A percentile compares a stretch with the other conserved stretches of the same genome.
Conservation (phyloP, 1,140 invertebrate genomes). For the Procambarus virginalis region DNA sequence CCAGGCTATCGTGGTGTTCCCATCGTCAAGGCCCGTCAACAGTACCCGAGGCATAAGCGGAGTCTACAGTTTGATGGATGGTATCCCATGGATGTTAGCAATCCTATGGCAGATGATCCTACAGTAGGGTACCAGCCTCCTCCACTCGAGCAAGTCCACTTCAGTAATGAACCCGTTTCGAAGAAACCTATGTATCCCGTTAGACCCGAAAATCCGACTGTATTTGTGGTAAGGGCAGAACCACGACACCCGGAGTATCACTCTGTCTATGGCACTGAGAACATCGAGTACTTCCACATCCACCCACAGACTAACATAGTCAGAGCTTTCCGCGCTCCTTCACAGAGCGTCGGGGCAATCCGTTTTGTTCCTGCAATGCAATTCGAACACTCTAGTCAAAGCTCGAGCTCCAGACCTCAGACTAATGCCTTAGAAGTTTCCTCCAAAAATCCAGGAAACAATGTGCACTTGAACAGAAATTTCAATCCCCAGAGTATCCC, state of each 20-base stretch:
- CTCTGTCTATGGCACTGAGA: slow-evolving; percentile 68
- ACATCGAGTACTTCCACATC: slow-evolving; percentile 67
- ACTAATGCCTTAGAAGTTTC: not conserved
- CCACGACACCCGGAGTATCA: slow-evolving; percentile 52
- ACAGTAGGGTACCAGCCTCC: slow-evolving; percentile 67
- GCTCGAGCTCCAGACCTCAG: not conserved
- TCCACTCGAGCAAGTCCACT: slow-evolving; percentile 61
- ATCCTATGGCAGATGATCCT: slow-evolving; percentile 67
- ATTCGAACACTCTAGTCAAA: not conserved
- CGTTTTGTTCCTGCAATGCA: slow-evolving; percentile 32
- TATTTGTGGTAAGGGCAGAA: slow-evolving; percentile 65
- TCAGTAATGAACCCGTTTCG: slow-evolving; percentile 58
- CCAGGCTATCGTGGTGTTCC: slow-evolving; percentile 58
- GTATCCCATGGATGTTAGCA: slow-evolving; percentile 65
- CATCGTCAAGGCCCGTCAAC: slow-evolving; percentile 10
- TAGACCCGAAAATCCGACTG: slow-evolving; percentile 63
- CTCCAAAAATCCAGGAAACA: not conserved
- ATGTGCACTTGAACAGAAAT: not conserved
- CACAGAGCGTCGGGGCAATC: slow-evolving; percentile 26
- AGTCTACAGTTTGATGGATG: slow-evolving; percentile 66
- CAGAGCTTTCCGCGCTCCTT: slow-evolving; percentile 47
- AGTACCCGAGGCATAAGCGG: slow-evolving; percentile 19
- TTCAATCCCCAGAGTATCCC: not conserved
- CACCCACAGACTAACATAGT: slow-evolving; percentile 59
- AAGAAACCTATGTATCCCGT: slow-evolving; percentile 67